These are phyloP conservation scores for Drosophila atripex DNA, from an alignment of 2,888 invertebrate species.

Conservation along the genomic window DNA sequence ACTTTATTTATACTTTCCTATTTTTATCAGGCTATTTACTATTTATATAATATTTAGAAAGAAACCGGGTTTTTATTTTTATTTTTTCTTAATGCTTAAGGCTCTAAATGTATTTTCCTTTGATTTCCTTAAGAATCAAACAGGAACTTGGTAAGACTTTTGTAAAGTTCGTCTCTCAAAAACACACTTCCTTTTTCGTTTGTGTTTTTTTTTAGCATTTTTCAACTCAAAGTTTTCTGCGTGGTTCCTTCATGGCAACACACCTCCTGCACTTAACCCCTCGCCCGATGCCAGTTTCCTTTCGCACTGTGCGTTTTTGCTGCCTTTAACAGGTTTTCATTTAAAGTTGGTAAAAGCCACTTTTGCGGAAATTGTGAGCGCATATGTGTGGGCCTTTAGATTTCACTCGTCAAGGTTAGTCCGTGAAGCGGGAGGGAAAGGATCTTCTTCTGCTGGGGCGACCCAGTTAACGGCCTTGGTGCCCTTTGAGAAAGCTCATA, in stretches of 20 bases:
- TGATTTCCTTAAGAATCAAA: not conserved
- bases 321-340: constrained; percentile 72
- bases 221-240: constrained; percentile 64
- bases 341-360: constrained; percentile 76
- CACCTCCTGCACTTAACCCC: constrained; percentile 2
- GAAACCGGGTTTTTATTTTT: no score
- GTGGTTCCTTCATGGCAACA: constrained; percentile 50
- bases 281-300: constrained; percentile 11
- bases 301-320: constrained; percentile 34
- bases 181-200: constrained; percentile 6
- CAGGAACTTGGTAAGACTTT: not conserved
- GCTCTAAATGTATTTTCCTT: not conserved
- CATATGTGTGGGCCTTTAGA: constrained; percentile 59
- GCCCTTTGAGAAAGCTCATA: constrained; percentile 16
- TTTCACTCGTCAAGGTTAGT: constrained; percentile 76
- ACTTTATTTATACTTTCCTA: not conserved
- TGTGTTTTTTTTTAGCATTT: constrained; percentile 38
- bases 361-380: constrained; percentile 73
- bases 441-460: constrained; percentile 11
- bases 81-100: no score
- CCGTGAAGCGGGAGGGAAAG: not conserved
- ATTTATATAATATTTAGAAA: no score
- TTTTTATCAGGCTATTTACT: no score
- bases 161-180: not conserved
- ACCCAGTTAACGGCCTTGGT: constrained; percentile 45